phyloP scores from a whole-genome alignment of 1,140 invertebrate genomes.

The Stegodyphus dumicola region DNA sequence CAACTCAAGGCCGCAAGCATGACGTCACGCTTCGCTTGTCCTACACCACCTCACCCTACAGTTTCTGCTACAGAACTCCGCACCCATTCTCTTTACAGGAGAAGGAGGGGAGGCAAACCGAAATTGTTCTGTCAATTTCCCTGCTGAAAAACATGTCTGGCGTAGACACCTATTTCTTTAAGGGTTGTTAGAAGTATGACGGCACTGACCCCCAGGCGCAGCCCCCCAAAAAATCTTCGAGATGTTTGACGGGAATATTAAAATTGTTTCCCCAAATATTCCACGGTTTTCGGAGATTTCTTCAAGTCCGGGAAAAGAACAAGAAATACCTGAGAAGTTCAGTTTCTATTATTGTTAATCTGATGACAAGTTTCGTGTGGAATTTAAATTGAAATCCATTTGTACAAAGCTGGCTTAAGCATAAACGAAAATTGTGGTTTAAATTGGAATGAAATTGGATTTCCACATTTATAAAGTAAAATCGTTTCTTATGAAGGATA shows the following conservation, averaged over 20 bases:
- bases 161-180: conserved; percentile 24
- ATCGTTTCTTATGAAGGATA: no score
- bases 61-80: not conserved
- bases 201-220: conserved; percentile 8
- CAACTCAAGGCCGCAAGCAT: not conserved
- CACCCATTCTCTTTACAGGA: not conserved
- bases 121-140: conserved; percentile 25
- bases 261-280: conserved; percentile 1
- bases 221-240: conserved; percentile 5
- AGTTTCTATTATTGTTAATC: no score
- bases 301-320: no score
- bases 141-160: conserved; percentile 20
- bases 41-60: not conserved
- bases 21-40: not conserved
- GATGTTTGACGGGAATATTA: conserved; percentile 23
- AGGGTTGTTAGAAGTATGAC: not conserved
- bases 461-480: no score
- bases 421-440: no score
- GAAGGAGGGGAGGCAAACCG: not conserved
- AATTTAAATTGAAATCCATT: no score
- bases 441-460: no score
- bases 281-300: not conserved
- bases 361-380: no score
- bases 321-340: no score
- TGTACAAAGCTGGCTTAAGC: no score